Conservation (phyloP, 2,888 invertebrate genomes). For the Phortica okadai region DNA sequence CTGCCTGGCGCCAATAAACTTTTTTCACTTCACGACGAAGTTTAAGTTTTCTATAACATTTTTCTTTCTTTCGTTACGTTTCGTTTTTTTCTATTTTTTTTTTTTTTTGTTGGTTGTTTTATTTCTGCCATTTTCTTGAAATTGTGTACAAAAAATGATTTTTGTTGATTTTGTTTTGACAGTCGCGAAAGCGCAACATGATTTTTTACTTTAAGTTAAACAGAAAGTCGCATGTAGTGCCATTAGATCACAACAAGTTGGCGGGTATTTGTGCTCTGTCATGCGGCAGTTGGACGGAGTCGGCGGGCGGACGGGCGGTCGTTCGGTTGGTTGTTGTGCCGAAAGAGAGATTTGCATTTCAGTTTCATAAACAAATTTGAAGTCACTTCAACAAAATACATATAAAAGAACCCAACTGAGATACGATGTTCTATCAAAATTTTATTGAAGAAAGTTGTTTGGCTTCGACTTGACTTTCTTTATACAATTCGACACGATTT, state of each 20-base stretch:
- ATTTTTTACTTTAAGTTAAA: conserved; percentile 23
- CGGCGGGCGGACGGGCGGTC: too few species aligned
- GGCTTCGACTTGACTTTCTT: too few species aligned
- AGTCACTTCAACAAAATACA: too few species aligned
- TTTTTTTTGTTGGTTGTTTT: background rate
- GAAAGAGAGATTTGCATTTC: too few species aligned
- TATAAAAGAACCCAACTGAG: too few species aligned
- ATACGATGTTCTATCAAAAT: too few species aligned
- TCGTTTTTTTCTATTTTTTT: background rate
- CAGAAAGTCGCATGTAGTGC: conserved; percentile 19
- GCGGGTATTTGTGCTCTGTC: background rate
- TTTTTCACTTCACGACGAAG: background rate
- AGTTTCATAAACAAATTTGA: too few species aligned
- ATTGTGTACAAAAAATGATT: background rate
- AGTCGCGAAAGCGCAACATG: conserved; percentile 2
- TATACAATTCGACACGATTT: too few species aligned
- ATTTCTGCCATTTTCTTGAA: background rate
- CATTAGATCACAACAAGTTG: conserved; percentile 15
- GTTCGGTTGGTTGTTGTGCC: too few species aligned
- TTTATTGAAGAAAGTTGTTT: too few species aligned
- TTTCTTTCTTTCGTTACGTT: background rate
- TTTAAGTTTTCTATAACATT: conserved; percentile 18
- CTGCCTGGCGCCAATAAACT: conserved; percentile 19
- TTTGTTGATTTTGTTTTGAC: background rate
- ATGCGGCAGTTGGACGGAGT: background rate